These are phyloP conservation scores for Labeo calbasu DNA, from an alignment of 2,797 vertebrate species.

Conservation along the genomic window DNA sequence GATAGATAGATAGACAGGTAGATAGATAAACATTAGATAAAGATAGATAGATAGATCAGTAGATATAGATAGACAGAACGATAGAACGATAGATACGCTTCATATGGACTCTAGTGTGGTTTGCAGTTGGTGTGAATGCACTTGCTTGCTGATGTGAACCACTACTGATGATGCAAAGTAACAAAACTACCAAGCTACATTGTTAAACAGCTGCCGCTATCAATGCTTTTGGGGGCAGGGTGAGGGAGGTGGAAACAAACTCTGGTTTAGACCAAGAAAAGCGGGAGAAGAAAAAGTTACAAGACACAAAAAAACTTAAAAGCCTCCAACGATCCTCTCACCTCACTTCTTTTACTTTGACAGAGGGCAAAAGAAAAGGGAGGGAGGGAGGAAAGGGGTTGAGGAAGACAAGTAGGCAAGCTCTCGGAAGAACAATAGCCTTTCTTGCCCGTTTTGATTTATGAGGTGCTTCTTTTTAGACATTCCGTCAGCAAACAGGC, in stretches of 20 bases:
- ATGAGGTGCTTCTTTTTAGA: conserved; percentile 81
- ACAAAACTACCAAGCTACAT: neutral
- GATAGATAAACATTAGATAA: too few relatives aligned
- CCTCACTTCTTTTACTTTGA: conserved; percentile 52
- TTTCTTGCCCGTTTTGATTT: conserved; percentile 80
- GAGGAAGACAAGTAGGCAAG: conserved; percentile 52
- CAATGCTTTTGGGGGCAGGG: neutral
- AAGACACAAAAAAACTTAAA: conserved; percentile 27
- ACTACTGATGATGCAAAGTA: neutral
- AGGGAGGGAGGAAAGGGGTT: conserved; percentile 42
- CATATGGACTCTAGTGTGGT: neutral
- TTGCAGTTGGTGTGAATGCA: neutral
- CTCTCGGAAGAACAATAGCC: conserved; percentile 57
- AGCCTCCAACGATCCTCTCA: conserved; percentile 69
- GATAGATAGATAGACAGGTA: too few relatives aligned
- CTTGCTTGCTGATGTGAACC: neutral
- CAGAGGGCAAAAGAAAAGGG: conserved; percentile 54
- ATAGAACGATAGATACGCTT: too few relatives aligned
- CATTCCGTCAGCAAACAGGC: conserved; percentile 79
- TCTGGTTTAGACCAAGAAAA: neutral
- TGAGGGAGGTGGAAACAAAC: neutral
- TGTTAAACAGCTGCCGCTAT: neutral
- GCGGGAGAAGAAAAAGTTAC: conserved; percentile 47
- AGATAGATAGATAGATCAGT: too few relatives aligned
- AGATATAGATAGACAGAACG: neutral